Base-by-base conservation (phyloP, 1,140 invertebrate genomes). In the Listronotus oregonensis region DNA sequence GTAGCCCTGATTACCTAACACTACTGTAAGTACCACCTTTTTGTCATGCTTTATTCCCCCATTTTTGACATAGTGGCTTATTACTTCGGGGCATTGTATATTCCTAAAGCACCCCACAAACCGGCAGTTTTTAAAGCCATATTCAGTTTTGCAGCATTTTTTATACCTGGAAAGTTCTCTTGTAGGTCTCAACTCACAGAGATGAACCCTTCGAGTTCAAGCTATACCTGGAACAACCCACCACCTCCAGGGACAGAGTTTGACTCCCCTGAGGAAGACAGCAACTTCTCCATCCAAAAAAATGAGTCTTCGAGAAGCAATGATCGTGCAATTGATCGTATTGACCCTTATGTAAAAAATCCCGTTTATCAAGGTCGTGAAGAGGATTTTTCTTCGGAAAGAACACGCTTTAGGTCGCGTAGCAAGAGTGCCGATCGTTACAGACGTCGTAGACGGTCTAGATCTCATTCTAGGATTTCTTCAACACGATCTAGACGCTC, bases 131-230 rank as follows among this genome's bases (percentile, higher is more conserved):
- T 66, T 51, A 70, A 66, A 44, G 55, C 56, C 64, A 52, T 62
- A 58, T 63, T 42, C 42, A 43, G 52, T 70, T 43, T 67, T 72
- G 67, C 65, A 72, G 70, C 73, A 67, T 71, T 73, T 75, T 67
- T 51, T 78, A 78, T 78, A 78, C 75, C 75, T 79, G 75, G 72
- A 78, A 79, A 77, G 65, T 76, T 79, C 77, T 79, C 72, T 79
- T 78, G 75, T 78, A 77, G 75, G 75, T 77, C 50, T 27, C 61
- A 56, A 17, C 31, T 54, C 54, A 64, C 59, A 75, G 66, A 70
- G 66, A 78, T 78, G 77, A 78, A 73, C 69, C 70, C 71, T 50
- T 71, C 73, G 12, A 69, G 67, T 32, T 55, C 51, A 50, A 32
- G 34, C 14, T 65, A 47, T 37, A 43, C 50, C 55, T 78, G 75